Base-by-base conservation (phyloP, 2,888 invertebrate species). In the Phlogophora meticulosa region DNA sequence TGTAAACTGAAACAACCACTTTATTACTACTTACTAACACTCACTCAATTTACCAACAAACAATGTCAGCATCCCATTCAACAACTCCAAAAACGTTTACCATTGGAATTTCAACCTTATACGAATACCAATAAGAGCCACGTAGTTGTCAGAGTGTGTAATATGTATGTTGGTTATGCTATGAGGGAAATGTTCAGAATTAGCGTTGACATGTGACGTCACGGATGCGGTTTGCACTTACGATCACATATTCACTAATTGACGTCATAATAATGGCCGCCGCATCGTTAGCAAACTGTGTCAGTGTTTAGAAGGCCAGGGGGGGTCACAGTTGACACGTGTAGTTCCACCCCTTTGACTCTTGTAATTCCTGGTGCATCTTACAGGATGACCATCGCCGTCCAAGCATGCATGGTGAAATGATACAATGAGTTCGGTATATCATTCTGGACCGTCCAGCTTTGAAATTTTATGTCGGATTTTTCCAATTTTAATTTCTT, bases 141-240 rank as follows among this genome's bases (percentile, higher is more conserved):
- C 3, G 5, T 0, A 4, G 9, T 32, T 0, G 22, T 9, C 45
- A 2, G 10, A 28, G 0, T 9, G 15, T 43, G 46, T 13, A 38
- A 15, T 0, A 3, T 13, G 15, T 36, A 52, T 17, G 24, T 75
- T 51, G 22, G 58, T 52, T 7, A 7, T 11, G 32, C 57, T 53
- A 34, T 34, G 40, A 76, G 61, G 59, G 77, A 76, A 72, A 76
- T 57, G 58, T 67, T 59, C 28, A 24, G 48, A 58, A 72, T 66
- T 76, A 61, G 46, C 48, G 46, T 28, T 55, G 75, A 71, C 76
- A 61, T 40, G 57, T 76, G 55, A 48, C 72, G 72, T 72, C 75
- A 76, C 51, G 42, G 38, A 59, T 72, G 77, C 61, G 71, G 71
- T 71, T 71, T 71, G 71, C 72, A 76, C 48, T 71, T 38, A 76